Conservation (phyloP, 2,113 vertebrate species). For the Bombycilla garrulus region DNA sequence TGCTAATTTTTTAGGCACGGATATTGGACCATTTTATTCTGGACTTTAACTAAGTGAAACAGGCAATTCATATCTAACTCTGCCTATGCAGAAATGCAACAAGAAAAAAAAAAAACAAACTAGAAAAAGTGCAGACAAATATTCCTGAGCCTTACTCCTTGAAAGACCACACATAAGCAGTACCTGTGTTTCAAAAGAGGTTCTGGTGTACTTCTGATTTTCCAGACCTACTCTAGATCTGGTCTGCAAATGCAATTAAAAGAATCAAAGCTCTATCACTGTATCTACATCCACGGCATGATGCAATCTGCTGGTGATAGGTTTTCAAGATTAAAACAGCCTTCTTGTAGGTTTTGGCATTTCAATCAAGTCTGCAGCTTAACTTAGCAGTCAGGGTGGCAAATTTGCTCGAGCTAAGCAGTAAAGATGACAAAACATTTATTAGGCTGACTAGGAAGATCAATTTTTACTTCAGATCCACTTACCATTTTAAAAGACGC, state of each 20-base stretch:
- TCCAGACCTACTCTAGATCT: neutral
- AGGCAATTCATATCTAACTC: slow-evolving; percentile 47
- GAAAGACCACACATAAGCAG: neutral
- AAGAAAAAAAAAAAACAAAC: neutral
- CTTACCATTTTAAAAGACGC: slow-evolving; percentile 77
- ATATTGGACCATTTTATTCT: slow-evolving; percentile 17
- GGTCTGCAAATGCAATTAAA: neutral
- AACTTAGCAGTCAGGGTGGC: slow-evolving; percentile 16
- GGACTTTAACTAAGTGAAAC: neutral
- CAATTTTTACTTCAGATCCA: slow-evolving; percentile 31
- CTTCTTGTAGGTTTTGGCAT: neutral
- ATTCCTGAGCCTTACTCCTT: neutral
- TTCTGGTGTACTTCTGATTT: neutral
- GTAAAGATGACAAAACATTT: slow-evolving; percentile 27
- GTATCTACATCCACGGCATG: neutral
- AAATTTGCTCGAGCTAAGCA: slow-evolving; percentile 15
- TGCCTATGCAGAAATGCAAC: slow-evolving; percentile 34
- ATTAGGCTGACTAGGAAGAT: neutral
- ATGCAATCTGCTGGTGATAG: slow-evolving; percentile 11
- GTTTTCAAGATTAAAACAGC: neutral
- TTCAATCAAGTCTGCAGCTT: neutral
- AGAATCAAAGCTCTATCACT: neutral
- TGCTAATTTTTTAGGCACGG: neutral
- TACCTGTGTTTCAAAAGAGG: neutral
- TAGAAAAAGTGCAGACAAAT: neutral